Evolutionary conservation across 2,797 vertebrate species (phyloP), one percentile per base, ranked within the genome.

Genomic region (Holocentrus rufus): DNA sequence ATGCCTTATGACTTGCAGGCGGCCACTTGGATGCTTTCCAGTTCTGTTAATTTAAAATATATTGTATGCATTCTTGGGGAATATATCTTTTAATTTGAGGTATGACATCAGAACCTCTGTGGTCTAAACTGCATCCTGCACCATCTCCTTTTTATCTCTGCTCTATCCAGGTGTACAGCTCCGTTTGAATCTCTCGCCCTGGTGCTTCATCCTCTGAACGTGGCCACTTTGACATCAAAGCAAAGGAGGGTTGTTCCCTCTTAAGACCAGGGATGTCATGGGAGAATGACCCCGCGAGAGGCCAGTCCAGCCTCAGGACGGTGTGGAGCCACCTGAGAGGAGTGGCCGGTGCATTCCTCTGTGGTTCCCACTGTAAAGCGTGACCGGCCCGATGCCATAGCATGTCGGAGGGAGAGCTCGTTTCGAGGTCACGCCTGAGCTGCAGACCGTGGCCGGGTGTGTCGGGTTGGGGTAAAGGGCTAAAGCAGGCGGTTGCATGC

Each of bases 151-250:
- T 81, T 88, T 83, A 58, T 86, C 79, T 80, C 82, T 75, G 15
- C 83, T 79, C 58, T 68, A 17, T 88, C 87, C 91, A 89, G 90
- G 85, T 92, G 89, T 61, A 73, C 7, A n/a, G 44, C 18, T 52
- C 60, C 8, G 20, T 83, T 84, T 82, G 67, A 61, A 68, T 71
- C 72, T 79, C 77, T 64, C n/a, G 46, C 52, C 50, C 64, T 74
- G 70, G 57, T 75, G 82, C 80, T 76, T 83, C 78, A 44, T 89
- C 86, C 72, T 73, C 74, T 75, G 64, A 84, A 85, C 55, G 50
- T 10, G 36, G 71, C 77, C 77, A 84, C 87, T 88, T 78, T 56
- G 78, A 89, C 85, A 84, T 91, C 88, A 93, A 90, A 93, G 92
- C 65, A n/a, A 60, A 57, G 83, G 71, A 84, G 75, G 82, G 83